Percentiles rank a stretch among this genome's conserved stretches.
Evolutionary conservation across 2,888 invertebrate genomes (phyloP).

Genomic region (Odontocerum albicorne): DNA sequence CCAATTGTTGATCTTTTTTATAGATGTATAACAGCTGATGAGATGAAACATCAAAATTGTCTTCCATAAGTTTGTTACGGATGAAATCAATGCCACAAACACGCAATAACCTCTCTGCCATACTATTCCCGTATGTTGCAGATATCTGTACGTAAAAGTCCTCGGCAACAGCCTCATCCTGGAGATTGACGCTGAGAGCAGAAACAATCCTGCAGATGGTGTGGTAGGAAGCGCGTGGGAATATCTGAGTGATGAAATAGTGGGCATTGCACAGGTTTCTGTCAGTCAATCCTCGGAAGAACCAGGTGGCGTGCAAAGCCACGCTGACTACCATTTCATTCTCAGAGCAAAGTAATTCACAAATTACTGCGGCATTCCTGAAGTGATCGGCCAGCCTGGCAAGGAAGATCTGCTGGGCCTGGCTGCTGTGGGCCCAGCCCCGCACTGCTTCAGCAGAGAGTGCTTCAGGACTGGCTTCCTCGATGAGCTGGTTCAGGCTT

Average conservation of each 20-base stretch:
- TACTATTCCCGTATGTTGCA: conserved; percentile 36
- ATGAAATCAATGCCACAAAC: conserved; percentile 40
- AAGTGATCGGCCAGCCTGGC: conserved; percentile 21
- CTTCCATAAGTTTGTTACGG: conserved; percentile 1
- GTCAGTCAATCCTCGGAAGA: conserved; percentile 40
- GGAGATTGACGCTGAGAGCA: conserved; percentile 38
- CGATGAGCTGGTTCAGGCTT: conserved; percentile 22
- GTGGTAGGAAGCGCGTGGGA: conserved; percentile 39
- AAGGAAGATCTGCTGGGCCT: conserved; percentile 21
- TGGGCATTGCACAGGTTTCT: conserved; percentile 36
- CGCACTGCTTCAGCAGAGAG: conserved; percentile 14
- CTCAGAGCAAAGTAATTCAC: conserved; percentile 42
- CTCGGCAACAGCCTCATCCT: conserved; percentile 38
- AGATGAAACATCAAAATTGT: conserved; percentile 1
- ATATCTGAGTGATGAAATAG: conserved; percentile 40
- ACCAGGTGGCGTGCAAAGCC: conserved; percentile 41
- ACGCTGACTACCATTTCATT: conserved; percentile 39
- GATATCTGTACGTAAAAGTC: conserved; percentile 39
- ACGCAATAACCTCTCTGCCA: conserved; percentile 39
- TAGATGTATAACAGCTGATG: conserved; percentile 14
- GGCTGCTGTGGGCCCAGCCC: conserved; percentile 3
- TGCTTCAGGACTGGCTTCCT: not conserved
- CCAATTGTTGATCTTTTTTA: conserved; percentile 39
- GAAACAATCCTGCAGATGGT: conserved; percentile 41
- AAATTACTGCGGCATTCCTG: conserved; percentile 35